Evolutionary conservation across 2,888 invertebrate genomes (phyloP).

Genomic region (Acanthoscelides obtectus): DNA sequence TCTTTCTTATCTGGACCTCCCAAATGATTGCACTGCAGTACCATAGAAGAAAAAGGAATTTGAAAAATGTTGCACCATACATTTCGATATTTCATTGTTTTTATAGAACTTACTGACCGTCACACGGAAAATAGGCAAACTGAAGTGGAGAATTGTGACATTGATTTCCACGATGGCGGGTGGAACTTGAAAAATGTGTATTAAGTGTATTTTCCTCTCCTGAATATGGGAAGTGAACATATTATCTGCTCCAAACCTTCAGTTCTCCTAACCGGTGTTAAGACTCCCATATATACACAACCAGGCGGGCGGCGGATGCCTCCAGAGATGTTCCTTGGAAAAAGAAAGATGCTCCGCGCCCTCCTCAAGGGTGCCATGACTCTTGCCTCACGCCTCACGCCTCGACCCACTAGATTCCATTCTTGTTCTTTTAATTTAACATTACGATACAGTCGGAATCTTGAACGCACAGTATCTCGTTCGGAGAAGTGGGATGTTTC

Average conservation of each 20-base stretch:
- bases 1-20: too few species aligned
- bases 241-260: constrained; percentile 7
- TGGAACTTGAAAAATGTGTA: too few species aligned
- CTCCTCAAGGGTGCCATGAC: constrained; percentile 47
- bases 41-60: too few species aligned
- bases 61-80: too few species aligned
- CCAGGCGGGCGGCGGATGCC: constrained; percentile 44
- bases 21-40: too few species aligned
- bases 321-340: constrained; percentile 42
- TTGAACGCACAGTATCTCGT: neutral
- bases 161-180: too few species aligned
- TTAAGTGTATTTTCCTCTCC: too few species aligned
- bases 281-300: constrained; percentile 32
- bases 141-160: too few species aligned
- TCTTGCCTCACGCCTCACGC: constrained; percentile 44
- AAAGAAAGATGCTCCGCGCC: constrained; percentile 39
- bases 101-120: too few species aligned
- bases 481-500: neutral
- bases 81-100: too few species aligned
- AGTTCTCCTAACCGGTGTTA: constrained; percentile 43
- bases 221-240: too few species aligned
- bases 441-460: constrained; percentile 45
- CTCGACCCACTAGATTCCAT: constrained; percentile 45
- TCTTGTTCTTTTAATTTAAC: constrained; percentile 47
- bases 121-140: too few species aligned